Evolutionary conservation across 2,113 vertebrate genomes (phyloP), one percentile per base, ranked within the genome.

Genomic region (Nanorana parkeri): DNA sequence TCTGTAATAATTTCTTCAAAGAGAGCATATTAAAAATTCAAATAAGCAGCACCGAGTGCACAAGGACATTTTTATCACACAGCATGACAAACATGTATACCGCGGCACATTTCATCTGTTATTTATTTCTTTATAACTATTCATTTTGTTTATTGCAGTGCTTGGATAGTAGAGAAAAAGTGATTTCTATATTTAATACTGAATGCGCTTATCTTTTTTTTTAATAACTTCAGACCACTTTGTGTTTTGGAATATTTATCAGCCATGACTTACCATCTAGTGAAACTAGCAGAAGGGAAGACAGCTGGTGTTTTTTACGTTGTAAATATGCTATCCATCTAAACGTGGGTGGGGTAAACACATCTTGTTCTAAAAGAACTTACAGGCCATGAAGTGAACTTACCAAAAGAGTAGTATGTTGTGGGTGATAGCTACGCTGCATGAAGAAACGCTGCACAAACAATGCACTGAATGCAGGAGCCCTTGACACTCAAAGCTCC

Each of bases 321-420:
- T 68, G 65, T 79, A 79, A 79, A 79, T 79, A 79, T 79, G 77
- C 77, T 79, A 79, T 68, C 65, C 16, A 68, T 79, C 77, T 79
- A 68, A 21, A 79, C 52, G 77, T 68, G 77, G 77, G 77, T 79
- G 77, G 77, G 17, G 64, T 68, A 79, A 68, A 79, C 47, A 36
- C 65, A 79, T 68, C 28, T 68, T 67, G 51, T 77, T 77, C 61
- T 54, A 64, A 78, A 54, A 79, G 65, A 79, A 79, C 51, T 68
- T 24, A n/a, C n/a, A 68, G 66, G 65, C 28, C 77, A 58, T 60
- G 29, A 54, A 56, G 64, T 79, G 65, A 79, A 79, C 77, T 79
- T 68, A 17, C 23, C 55, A 55, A 79, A 47, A 15, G 41, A 47
- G 41, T 47, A 47, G 11, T 47, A 47, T 47, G 10, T n/a, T n/a